Base-by-base conservation (phyloP, 2,797 vertebrate species). In the Molossus molossus region DNA sequence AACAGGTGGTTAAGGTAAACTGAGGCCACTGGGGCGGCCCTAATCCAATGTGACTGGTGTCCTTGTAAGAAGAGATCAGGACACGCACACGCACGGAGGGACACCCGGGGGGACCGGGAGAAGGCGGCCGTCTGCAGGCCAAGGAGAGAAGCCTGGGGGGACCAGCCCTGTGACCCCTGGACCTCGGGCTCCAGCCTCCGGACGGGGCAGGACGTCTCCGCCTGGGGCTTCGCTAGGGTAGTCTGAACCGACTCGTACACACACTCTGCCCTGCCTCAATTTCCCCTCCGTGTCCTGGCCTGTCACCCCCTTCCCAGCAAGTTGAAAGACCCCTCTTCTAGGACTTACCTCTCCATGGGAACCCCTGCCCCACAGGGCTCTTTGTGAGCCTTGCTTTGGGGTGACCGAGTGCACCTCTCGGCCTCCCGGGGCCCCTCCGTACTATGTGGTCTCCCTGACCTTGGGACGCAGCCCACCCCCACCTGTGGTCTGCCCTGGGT, bases 171-270 rank as follows among this genome's bases (percentile, higher is more conserved):
- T 1, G 25, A 9, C 14, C 3, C 17, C 48, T 12, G 50, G 65
- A 9, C 17, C 14, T n/a, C 1, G 0, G 45, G 2, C 8, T 4
- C 48, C 2, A 0, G 33, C 60, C 69, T n/a, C 18, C 3, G 50
- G 58, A 15, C 8, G 2, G 6, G 45, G 20, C 2, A 2, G 1
- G 0, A 2, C 6, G 4, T 7, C 0, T 1, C 60, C 13, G 23
- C 40, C 40, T 8, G 8, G 23, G 17, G 20, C 18, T 69, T 27
- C 1, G 3, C 21, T 0, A 48, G 2, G 15, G 60, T 5, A 15
- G 11, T 27, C 25, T 5, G 5, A 21, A 57, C 69, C 0, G 33
- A 40, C 18, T 0, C 57, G 0, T 6, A 55, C 20, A 1, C 7
- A 11, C 20, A 3, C 0, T n/a, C 50, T 17, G 50, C 20, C 25